A percentile compares a stretch with the other conserved stretches of the same genome.
phyloP scores from a whole-genome alignment of 2,797 vertebrate species.

The Enteromius unitaeniatus region DNA sequence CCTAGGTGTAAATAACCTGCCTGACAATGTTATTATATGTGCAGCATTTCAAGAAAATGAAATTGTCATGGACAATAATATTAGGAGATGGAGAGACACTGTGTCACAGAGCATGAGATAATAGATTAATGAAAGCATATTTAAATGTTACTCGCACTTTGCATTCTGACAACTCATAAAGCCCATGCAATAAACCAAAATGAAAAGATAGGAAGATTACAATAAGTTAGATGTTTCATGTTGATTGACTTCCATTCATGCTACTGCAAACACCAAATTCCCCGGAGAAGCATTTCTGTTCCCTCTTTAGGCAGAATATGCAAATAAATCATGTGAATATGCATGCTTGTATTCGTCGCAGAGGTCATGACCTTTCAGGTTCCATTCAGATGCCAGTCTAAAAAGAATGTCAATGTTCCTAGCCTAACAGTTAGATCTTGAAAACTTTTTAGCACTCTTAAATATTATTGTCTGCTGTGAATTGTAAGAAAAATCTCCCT shows the following conservation, averaged over 20 bases:
- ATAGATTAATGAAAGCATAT: constrained; percentile 27
- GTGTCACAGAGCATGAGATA: not conserved
- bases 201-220: constrained; percentile 34
- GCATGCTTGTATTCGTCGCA: constrained; percentile 14
- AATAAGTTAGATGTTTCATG: constrained; percentile 28
- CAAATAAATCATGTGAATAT: constrained; percentile 48
- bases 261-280: not conserved
- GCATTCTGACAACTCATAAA: constrained; percentile 38
- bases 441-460: constrained; percentile 37
- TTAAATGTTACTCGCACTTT: constrained; percentile 13
- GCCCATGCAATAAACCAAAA: constrained; percentile 45
- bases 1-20: constrained; percentile 46
- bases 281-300: constrained; percentile 8
- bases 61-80: constrained; percentile 42
- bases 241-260: constrained; percentile 27
- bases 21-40: constrained; percentile 35
- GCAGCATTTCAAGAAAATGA: constrained; percentile 36
- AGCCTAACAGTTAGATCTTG: constrained; percentile 31
- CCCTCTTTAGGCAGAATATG: constrained; percentile 26
- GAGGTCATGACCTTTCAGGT: constrained; percentile 23
- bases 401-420: constrained; percentile 1
- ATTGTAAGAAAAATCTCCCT: constrained; percentile 29
- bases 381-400: constrained; percentile 17
- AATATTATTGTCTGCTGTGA: constrained; percentile 30
- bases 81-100: constrained; percentile 19